phyloP scores from a whole-genome alignment of 2,113 vertebrate species.

The Lasiurus cinereus region DNA sequence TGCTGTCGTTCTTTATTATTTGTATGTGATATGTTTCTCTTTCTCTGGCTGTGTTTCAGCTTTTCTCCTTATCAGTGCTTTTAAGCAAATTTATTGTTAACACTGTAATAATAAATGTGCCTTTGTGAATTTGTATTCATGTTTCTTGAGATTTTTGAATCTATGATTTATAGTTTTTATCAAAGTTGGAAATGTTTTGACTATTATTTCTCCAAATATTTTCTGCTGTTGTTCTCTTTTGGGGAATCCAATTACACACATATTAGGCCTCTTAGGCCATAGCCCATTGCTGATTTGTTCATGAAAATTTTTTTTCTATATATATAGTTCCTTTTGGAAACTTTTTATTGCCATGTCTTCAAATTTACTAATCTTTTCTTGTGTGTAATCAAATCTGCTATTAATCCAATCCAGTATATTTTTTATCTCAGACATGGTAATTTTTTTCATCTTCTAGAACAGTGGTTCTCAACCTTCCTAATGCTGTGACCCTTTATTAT shows the following conservation, averaged over 20 bases:
- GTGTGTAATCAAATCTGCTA: not conserved
- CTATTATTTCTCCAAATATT: slow-evolving; percentile 42
- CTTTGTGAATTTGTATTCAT: slow-evolving; percentile 20
- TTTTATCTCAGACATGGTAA: not conserved
- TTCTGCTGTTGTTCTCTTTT: not conserved
- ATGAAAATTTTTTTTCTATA: not conserved
- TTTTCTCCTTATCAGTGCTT: slow-evolving; percentile 27
- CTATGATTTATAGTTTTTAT: not conserved
- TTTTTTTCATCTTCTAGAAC: slow-evolving; percentile 1
- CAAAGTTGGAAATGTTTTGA: not conserved
- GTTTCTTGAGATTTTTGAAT: slow-evolving; percentile 55
- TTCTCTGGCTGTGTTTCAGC: slow-evolving; percentile 25
- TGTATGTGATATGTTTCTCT: not conserved
- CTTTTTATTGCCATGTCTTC: slow-evolving; percentile 3
- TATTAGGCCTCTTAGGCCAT: not conserved
- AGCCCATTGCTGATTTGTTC: not conserved
- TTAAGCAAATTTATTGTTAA: slow-evolving; percentile 37
- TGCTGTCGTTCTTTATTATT: slow-evolving; percentile 7
- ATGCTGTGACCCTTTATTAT: no score
- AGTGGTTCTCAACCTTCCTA: no score
- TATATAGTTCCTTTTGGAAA: not conserved
- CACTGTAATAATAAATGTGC: not conserved
- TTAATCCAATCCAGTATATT: not conserved
- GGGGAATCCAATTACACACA: not conserved
- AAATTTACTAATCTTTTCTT: slow-evolving; percentile 34